These are phyloP conservation scores for Syrrhaptes paradoxus DNA, from an alignment of 2,113 vertebrate genomes.

Conservation along the genomic window DNA sequence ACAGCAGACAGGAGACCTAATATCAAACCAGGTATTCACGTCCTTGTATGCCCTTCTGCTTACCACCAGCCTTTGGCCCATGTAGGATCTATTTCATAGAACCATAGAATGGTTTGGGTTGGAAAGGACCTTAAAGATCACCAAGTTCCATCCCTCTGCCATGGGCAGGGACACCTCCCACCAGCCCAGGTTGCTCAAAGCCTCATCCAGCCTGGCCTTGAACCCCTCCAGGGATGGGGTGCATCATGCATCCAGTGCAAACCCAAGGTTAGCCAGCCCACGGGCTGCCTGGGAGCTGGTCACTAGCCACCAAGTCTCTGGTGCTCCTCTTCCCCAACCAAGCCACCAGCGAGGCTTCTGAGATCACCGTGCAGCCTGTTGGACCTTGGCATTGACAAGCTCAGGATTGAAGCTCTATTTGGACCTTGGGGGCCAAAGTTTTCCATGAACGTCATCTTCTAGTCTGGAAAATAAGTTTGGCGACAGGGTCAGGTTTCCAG, in stretches of 20 bases:
- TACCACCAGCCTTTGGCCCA: background rate
- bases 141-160: background rate
- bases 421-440: background rate
- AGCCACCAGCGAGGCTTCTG: background rate
- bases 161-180: too few relatives aligned
- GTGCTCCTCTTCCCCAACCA: background rate
- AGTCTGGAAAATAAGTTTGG: constrained; percentile 49
- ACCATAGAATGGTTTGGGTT: too few relatives aligned
- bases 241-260: background rate
- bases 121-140: background rate
- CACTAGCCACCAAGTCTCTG: background rate
- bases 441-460: constrained; percentile 26
- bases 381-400: background rate
- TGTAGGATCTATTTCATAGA: background rate
- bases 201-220: too few relatives aligned
- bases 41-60: background rate
- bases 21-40: background rate
- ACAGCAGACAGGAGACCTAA: background rate
- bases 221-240: too few relatives aligned
- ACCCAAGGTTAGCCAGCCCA: background rate
- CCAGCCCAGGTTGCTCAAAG: too few relatives aligned
- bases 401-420: background rate
- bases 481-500: constrained; percentile 19
- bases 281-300: background rate
- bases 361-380: background rate